A percentile compares a stretch with the other conserved stretches of the same genome.
phyloP scores from a whole-genome alignment of 2,797 vertebrate species.

The Ptychadena robeensis region DNA sequence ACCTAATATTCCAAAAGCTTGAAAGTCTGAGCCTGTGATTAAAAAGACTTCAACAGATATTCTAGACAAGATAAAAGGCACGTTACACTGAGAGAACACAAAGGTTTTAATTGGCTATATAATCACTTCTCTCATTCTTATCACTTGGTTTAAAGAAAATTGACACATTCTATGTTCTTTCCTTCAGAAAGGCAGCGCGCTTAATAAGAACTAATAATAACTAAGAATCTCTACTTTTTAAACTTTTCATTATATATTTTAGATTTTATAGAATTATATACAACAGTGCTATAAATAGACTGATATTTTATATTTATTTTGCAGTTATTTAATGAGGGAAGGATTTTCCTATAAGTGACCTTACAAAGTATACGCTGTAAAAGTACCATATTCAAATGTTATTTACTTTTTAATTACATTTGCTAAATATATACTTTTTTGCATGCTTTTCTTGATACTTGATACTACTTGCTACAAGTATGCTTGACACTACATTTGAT shows the following conservation, averaged over 20 bases:
- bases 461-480: no score
- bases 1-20: constrained; percentile 45
- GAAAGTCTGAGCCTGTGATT: constrained; percentile 40
- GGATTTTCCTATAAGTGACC: no score
- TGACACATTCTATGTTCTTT: constrained; percentile 2
- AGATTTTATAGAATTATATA: background rate
- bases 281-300: background rate
- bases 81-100: constrained; percentile 39
- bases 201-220: constrained; percentile 4
- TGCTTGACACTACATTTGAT: no score
- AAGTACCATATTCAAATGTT: no score
- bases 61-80: constrained; percentile 46
- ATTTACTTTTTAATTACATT: no score
- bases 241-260: background rate
- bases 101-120: constrained; percentile 56
- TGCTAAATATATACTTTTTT: no score
- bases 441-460: no score
- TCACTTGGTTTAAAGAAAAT: constrained; percentile 27
- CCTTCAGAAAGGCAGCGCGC: background rate
- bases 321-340: no score
- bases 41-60: constrained; percentile 43
- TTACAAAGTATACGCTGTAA: no score
- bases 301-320: background rate
- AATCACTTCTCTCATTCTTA: constrained; percentile 42
- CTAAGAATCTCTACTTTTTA: background rate